Percentiles rank a stretch among this genome's conserved stretches.
Evolutionary conservation across 2,113 vertebrate species (phyloP).

Genomic region (Elephantulus edwardii): DNA sequence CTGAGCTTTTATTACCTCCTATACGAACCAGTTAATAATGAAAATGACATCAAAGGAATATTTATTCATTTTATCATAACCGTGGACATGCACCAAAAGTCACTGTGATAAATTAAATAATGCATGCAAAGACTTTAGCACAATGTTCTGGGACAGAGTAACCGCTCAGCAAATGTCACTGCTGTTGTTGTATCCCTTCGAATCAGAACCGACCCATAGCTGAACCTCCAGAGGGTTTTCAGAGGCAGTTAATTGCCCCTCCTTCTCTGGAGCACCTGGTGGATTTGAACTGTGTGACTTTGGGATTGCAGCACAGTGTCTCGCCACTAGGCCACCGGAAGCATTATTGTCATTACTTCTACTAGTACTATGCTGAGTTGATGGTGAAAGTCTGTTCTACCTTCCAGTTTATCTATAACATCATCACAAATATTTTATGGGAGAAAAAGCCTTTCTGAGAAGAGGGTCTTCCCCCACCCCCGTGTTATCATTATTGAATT

Average conservation of each 20-base stretch:
- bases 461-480: no score
- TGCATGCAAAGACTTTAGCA: not conserved
- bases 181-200: no score
- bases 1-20: not conserved
- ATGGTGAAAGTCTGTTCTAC: not conserved
- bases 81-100: not conserved
- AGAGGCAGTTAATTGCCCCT: no score
- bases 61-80: conserved; percentile 25
- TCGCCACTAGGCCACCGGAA: no score
- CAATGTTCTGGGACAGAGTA: not conserved
- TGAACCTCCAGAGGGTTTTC: no score
- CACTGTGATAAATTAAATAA: not conserved
- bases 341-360: not conserved
- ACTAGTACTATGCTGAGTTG: not conserved
- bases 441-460: not conserved
- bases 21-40: not conserved
- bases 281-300: no score
- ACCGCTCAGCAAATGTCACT: not conserved
- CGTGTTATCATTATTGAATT: not conserved
- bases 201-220: no score
- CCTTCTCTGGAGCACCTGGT: no score
- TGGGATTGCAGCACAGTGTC: no score
- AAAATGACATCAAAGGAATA: not conserved
- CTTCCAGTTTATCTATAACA: not conserved
- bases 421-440: not conserved